Conservation (phyloP, 2,797 vertebrate genomes). For the Enteromius anoplus region DNA sequence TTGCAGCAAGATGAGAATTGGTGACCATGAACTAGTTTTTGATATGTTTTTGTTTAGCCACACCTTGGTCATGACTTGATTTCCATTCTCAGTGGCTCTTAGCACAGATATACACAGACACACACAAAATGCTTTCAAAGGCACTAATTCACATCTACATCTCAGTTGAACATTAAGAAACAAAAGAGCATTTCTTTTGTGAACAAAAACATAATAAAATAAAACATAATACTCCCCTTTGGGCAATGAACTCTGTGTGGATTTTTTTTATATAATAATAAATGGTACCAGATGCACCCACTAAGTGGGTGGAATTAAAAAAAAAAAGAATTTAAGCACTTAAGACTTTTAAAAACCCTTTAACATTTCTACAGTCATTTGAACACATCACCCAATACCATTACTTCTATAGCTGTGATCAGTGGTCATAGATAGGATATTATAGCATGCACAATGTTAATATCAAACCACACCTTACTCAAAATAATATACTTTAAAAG, state of each 20-base stretch:
- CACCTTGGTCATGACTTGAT: not conserved
- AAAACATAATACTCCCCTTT: not conserved
- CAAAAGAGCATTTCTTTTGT: not conserved
- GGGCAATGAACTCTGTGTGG: not conserved
- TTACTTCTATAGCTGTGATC: not conserved
- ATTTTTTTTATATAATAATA: not conserved
- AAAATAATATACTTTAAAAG: not conserved
- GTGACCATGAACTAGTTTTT: constrained; percentile 16
- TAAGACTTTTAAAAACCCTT: not conserved
- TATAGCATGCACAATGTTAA: no score
- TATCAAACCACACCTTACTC: no score
- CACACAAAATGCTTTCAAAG: not conserved
- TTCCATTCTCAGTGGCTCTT: not conserved
- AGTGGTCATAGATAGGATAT: not conserved
- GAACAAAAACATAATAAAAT: not conserved
- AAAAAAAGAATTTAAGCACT: not conserved
- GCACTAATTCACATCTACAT: not conserved
- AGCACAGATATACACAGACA: not conserved
- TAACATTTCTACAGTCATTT: not conserved
- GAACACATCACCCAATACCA: not conserved
- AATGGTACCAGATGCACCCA: not conserved
- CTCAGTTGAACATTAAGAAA: not conserved
- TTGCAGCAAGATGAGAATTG: not conserved
- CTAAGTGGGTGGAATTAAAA: not conserved
- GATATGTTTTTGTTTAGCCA: not conserved